Evolutionary conservation across 2,797 vertebrate genomes (phyloP), one percentile per base, ranked within the genome.

Genomic region (Holocentrus rufus): DNA sequence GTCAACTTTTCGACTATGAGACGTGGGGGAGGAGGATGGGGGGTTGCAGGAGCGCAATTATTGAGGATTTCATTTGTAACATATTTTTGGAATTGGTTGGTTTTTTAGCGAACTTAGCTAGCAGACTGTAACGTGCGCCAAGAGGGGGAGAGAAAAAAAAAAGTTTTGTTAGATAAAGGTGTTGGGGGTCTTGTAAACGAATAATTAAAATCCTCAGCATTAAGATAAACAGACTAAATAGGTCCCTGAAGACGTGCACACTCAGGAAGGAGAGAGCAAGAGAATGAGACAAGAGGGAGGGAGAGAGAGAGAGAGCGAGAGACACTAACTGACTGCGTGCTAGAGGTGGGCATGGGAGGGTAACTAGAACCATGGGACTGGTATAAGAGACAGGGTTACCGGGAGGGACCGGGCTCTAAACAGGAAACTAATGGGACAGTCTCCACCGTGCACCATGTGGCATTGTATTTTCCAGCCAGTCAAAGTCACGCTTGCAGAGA

Each of bases 401-500:
- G 72, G 81, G 78, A 87, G 85, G 79, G 80, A 85, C 79, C 13
- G 7, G 69, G 72, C 72, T 74, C 88, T 86, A 87, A 90, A 90
- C 88, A 90, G 90, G 88, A 90, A 91, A 72, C 84, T 86, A 88
- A 88, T 77, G 85, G 86, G 91, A 91, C 87, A 69, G 86, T 80
- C 82, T 86, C 82, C 81, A 56, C 86, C 81, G 67, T 86, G 90
- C 84, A 90, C 90, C 89, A 90, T 91, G 93, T 93, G 93, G 92
- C 90, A 91, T 86, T 94, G 90, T 94, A 90, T 95, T 95, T 95
- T 94, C 87, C 90, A 93, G 94, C 80, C 85, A 94, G 93, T 94
- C 92, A 91, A 95, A 96, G 92, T 94, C 93, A 90, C 79, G 91
- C 90, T 95, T 88, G 27, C 71, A 42, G 74, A 88, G 88, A 89